phyloP scores from a whole-genome alignment of 2,797 vertebrate genomes.

The Bryconaethiops microstoma region DNA sequence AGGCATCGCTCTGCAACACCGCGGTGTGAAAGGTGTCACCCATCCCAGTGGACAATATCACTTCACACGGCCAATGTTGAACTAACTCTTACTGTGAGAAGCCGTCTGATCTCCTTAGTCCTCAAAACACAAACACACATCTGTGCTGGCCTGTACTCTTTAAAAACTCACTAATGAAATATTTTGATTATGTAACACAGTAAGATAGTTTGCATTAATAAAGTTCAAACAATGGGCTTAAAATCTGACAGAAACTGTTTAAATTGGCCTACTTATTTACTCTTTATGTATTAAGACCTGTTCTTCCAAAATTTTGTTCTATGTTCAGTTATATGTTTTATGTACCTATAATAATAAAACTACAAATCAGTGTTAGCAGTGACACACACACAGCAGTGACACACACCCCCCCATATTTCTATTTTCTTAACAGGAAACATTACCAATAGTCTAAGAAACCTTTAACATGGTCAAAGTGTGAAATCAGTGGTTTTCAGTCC shows the following conservation, averaged over 20 bases:
- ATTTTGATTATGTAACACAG: not conserved
- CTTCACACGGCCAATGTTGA: not conserved
- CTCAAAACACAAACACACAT: not conserved
- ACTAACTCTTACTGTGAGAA: not conserved
- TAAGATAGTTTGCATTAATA: not conserved
- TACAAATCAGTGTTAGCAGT: not conserved
- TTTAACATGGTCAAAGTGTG: not conserved
- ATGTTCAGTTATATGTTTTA: too few species aligned
- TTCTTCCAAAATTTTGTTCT: too few species aligned
- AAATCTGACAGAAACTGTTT: not conserved
- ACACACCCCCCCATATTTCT: not conserved
- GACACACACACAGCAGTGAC: not conserved
- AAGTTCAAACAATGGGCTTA: not conserved
- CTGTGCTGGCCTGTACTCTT: not conserved
- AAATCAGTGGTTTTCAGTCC: not conserved
- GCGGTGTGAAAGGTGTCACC: not conserved
- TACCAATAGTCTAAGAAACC: not conserved
- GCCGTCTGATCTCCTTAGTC: not conserved
- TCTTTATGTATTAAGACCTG: too few species aligned
- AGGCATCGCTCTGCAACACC: not conserved
- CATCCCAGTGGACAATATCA: conserved; percentile 27
- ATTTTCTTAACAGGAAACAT: too few species aligned
- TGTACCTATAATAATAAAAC: too few species aligned
- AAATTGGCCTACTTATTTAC: not conserved
- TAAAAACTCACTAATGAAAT: not conserved